Conservation (phyloP, 2,888 invertebrate genomes). For the Sceliomorpha sp. region DNA sequence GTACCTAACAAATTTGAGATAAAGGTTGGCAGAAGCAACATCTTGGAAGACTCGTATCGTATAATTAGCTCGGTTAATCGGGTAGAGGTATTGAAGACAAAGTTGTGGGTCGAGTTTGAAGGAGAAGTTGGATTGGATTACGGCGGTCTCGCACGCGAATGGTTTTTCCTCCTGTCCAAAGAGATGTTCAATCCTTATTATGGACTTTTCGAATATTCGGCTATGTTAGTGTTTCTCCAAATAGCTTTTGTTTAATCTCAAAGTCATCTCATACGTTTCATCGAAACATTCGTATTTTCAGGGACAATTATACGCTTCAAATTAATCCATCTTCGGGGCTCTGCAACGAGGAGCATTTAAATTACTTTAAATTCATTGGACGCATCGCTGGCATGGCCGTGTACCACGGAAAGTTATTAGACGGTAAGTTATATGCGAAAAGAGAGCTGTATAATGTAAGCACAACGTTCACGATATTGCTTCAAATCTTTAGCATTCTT, state of each 20-base stretch:
- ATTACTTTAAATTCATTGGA: conserved; percentile 99
- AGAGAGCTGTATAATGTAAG: too few relatives aligned
- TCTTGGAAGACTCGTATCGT: conserved; percentile 98
- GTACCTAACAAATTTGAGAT: conserved; percentile 99
- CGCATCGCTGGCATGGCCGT: conserved; percentile 99
- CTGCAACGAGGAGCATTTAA: conserved; percentile 98
- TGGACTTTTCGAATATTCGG: conserved; percentile 99
- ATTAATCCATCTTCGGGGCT: conserved; percentile 99
- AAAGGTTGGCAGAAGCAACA: conserved; percentile 93
- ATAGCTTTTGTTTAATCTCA: background rate
- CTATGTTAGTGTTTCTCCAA: conserved; percentile 92
- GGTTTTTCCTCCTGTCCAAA: conserved; percentile 99
- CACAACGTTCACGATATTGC: too few relatives aligned
- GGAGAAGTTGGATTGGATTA: conserved; percentile 98
- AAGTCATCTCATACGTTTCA: too few relatives aligned
- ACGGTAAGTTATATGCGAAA: too few relatives aligned
- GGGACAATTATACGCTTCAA: conserved; percentile 99
- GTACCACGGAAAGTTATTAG: conserved; percentile 98
- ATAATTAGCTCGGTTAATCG: conserved; percentile 95
- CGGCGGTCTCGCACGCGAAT: conserved; percentile 97
- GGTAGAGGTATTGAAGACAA: conserved; percentile 96
- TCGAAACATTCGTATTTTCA: conserved; percentile 80
- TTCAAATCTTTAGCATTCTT: conserved; percentile 90
- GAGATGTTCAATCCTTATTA: conserved; percentile 99
- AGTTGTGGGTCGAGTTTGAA: conserved; percentile 99